A percentile compares a stretch with the other conserved stretches of the same genome.
These are phyloP conservation scores for Neoaliturus tenellus DNA, from an alignment of 2,888 invertebrate genomes.

Conservation along the genomic window DNA sequence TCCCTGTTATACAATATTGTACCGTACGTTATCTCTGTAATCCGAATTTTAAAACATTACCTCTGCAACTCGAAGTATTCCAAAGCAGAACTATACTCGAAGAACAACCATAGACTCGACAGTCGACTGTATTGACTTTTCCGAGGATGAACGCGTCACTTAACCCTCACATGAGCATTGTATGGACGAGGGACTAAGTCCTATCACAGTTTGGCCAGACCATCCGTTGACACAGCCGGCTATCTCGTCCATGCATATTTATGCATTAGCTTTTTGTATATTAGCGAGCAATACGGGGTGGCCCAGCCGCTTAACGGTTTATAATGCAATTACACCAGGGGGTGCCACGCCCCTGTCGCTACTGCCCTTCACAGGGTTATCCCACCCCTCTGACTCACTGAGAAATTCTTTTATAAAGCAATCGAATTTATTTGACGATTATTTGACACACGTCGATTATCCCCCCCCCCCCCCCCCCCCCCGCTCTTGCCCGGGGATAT, in stretches of 20 bases:
- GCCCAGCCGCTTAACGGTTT: constrained; percentile 4
- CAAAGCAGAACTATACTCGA: too few relatives aligned
- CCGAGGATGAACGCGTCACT: too few relatives aligned
- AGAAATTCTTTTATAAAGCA: background rate
- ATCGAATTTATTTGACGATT: background rate
- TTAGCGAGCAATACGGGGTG: background rate
- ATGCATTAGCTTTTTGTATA: background rate
- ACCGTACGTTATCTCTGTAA: too few relatives aligned
- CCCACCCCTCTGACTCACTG: background rate
- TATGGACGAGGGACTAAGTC: background rate
- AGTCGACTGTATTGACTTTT: too few relatives aligned
- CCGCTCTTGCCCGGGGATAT: background rate
- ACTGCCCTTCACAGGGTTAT: background rate
- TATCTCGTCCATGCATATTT: constrained; percentile 5
- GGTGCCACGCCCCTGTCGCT: background rate
- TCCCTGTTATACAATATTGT: too few relatives aligned
- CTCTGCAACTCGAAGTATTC: too few relatives aligned
- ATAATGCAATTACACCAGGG: background rate
- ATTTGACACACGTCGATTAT: background rate
- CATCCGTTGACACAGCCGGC: background rate
- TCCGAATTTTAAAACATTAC: too few relatives aligned
- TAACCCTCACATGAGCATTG: background rate
- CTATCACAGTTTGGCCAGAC: background rate
- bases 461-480: background rate
- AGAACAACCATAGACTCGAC: too few relatives aligned